Conservation (phyloP, 2,113 vertebrate species). For the Dendrocopos noguchii region DNA sequence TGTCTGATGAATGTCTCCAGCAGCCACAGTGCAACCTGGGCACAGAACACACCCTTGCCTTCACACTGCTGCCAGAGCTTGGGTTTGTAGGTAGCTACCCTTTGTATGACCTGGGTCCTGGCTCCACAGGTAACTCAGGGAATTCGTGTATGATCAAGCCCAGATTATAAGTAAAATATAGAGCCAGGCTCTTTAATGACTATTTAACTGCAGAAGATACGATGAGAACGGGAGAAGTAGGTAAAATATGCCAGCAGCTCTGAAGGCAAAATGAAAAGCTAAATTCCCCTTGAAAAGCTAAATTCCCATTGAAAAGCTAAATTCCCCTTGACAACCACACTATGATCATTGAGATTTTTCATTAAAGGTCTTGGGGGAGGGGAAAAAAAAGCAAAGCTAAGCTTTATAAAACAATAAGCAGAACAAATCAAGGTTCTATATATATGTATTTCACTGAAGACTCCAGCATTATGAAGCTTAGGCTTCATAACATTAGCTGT, state of each 20-base stretch:
- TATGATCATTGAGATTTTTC: neutral
- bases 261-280: neutral
- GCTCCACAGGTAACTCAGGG: neutral
- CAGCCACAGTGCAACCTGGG: neutral
- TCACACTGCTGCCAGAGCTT: neutral
- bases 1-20: neutral
- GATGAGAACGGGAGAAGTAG: neutral
- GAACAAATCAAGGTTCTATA: neutral
- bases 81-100: neutral
- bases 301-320: neutral
- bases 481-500: neutral
- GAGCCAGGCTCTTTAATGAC: neutral
- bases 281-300: too few species aligned
- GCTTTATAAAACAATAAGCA: neutral
- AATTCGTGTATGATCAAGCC: accelerated
- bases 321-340: neutral
- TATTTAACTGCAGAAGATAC: neutral
- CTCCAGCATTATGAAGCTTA: neutral
- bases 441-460: neutral
- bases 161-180: neutral
- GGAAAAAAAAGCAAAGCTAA: neutral
- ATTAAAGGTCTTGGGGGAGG: neutral
- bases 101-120: neutral
- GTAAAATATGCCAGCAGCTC: neutral
- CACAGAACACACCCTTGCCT: neutral